Base-by-base conservation (phyloP, 2,888 invertebrate genomes). In the Stenodema calcarata region DNA sequence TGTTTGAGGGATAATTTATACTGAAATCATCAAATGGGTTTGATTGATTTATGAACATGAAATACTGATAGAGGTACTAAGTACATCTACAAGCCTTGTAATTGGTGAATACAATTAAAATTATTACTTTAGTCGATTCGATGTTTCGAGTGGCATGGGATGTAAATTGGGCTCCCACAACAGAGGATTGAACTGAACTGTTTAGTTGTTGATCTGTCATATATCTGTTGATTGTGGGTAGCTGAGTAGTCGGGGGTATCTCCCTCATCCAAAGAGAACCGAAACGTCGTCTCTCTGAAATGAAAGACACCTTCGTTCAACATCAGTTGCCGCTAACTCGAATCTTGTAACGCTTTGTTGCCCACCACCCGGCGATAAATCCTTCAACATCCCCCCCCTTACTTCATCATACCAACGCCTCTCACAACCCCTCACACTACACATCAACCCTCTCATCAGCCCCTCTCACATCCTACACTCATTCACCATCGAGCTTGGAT, bases 301-400 rank as follows among this genome's bases (percentile, higher is more conserved):
- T 62, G 62, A 62, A 62, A 9, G 62, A 50, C 50, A 50, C 6
- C 23, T 18, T 23, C 62, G 23, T 23, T 11, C 62, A 4, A 23
- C 62, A 27, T 62, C 62, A 62, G 18, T 62, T 23, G 62, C 62
- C 35, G 73, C 41, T 73, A 73, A 73, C 73, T 73, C 73, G 73
- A 18, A 73, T 73, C 73, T 73, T 41, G 73, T 73, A 73, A 30
- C 73, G 73, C 73, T 41, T 73, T 73, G 73, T 73, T 73, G 73
- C 35, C 73, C 73, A 30, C 70, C 70, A 28, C 73, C 41, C 73
- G 30, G 41, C 35, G 73, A 73, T 73, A 73, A 73, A 73, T 73
- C 73, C 73, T 73, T 73, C 73, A 73, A 73, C 70, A n/a, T 9
- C 27, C 62, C 62, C 27, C 35, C 12, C 62, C 4, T 23, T 23